These are phyloP conservation scores for Eupithecia vulgata DNA, from an alignment of 2,888 invertebrate species.

Conservation along the genomic window DNA sequence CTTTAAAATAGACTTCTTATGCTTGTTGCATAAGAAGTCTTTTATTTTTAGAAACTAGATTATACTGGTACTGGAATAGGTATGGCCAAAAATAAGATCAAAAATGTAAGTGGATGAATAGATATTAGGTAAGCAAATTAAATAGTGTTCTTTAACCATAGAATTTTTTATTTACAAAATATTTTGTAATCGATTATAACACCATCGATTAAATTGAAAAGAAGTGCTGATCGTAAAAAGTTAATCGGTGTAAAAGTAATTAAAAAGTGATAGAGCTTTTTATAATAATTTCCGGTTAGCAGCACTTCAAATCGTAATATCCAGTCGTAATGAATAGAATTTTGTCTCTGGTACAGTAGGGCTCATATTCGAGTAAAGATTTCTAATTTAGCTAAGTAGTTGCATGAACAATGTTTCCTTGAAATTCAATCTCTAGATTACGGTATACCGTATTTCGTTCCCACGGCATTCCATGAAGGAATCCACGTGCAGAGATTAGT, in stretches of 20 bases:
- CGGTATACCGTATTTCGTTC: slow-evolving; percentile 14
- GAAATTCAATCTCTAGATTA: slow-evolving; percentile 8
- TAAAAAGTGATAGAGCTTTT: neutral
- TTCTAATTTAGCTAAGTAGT: neutral
- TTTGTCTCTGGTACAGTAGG: neutral
- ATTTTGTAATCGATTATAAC: slow-evolving; percentile 49
- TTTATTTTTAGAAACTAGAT: slow-evolving; percentile 23
- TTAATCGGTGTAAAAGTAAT: neutral
- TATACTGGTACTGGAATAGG: slow-evolving; percentile 1
- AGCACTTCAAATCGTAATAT: neutral
- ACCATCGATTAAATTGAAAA: neutral
- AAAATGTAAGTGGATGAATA: neutral
- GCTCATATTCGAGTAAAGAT: neutral
- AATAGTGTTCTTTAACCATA: neutral
- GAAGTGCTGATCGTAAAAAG: neutral
- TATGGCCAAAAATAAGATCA: slow-evolving; percentile 1
- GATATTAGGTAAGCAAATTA: slow-evolving; percentile 6
- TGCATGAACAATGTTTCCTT: neutral
- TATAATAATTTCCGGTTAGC: neutral
- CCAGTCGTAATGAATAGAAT: neutral
- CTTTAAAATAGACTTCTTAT: slow-evolving; percentile 15
- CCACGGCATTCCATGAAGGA: slow-evolving; percentile 28
- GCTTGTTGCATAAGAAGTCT: neutral
- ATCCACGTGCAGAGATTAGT: slow-evolving; percentile 49
- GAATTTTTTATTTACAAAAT: slow-evolving; percentile 31